These are phyloP conservation scores for Molorchus minor DNA, from an alignment of 2,888 invertebrate species.

Conservation along the genomic window DNA sequence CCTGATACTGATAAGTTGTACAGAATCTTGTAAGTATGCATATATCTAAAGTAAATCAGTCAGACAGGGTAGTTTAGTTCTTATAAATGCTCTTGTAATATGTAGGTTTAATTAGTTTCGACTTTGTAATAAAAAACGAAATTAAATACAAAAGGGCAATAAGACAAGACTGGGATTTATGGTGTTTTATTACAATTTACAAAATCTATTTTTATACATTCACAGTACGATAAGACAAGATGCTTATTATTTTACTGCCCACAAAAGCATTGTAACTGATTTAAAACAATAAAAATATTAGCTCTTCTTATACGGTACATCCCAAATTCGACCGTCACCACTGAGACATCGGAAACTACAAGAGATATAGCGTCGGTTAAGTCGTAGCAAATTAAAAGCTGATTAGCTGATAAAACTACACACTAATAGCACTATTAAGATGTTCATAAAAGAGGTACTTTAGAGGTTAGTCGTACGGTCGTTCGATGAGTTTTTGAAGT, in stretches of 20 bases:
- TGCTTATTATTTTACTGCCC: slow-evolving; percentile 42
- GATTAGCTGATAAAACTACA: not conserved
- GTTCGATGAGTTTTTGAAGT: too few species aligned
- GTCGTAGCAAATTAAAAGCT: not conserved
- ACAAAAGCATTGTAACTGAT: slow-evolving; percentile 38
- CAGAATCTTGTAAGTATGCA: too few species aligned
- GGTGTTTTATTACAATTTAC: slow-evolving; percentile 53
- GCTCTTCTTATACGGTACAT: not conserved
- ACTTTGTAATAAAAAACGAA: not conserved
- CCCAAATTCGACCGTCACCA: not conserved
- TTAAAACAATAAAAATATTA: not conserved
- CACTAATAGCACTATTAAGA: not conserved
- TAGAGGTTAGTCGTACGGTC: too few species aligned
- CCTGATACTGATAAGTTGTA: too few species aligned
- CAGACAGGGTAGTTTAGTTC: too few species aligned
- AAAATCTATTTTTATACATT: slow-evolving; percentile 51
- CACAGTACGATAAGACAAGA: slow-evolving; percentile 38
- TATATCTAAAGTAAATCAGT: too few species aligned
- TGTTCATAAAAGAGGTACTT: too few species aligned
- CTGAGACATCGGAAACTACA: not conserved
- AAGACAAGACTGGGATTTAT: slow-evolving; percentile 16
- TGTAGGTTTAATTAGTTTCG: not conserved
- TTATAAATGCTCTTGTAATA: not conserved
- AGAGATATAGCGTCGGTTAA: not conserved
- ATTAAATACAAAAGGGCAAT: slow-evolving; percentile 10